Evolutionary conservation across 1,140 invertebrate species (phyloP).

Genomic region (Cydia fagiglandana): DNA sequence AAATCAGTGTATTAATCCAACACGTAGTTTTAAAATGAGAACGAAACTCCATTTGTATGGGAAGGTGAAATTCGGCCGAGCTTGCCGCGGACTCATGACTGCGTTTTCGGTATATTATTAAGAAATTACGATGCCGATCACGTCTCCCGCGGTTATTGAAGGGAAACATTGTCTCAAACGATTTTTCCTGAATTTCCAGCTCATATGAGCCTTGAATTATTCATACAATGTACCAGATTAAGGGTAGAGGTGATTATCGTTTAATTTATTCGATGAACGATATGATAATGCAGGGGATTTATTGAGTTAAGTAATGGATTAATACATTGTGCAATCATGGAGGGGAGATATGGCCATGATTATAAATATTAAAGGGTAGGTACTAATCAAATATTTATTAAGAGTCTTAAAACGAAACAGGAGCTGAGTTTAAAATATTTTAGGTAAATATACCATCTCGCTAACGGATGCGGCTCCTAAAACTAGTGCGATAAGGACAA

Average conservation of each 20-base stretch:
- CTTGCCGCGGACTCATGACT: not conserved
- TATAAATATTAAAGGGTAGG: no score
- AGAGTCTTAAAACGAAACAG: no score
- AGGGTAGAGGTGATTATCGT: constrained; percentile 8
- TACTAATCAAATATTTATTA: no score
- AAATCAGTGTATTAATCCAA: no score
- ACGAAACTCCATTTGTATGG: no score
- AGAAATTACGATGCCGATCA: constrained; percentile 27
- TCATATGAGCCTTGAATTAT: constrained; percentile 8
- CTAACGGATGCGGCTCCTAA: no score
- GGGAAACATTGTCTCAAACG: constrained; percentile 21
- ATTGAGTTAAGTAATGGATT: not conserved
- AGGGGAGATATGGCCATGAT: no score
- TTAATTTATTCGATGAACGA: constrained; percentile 12
- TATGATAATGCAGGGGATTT: constrained; percentile 1
- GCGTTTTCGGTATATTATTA: constrained; percentile 11
- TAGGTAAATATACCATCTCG: no score
- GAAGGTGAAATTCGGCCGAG: no score
- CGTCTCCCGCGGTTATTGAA: constrained; percentile 22
- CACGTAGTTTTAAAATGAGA: no score
- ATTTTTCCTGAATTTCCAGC: not conserved
- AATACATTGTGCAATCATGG: not conserved
- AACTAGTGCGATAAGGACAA: no score
- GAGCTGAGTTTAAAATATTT: no score
- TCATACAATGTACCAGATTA: constrained; percentile 15